These are phyloP conservation scores for Octodon degus DNA, from an alignment of 2,113 vertebrate genomes.

Conservation along the genomic window DNA sequence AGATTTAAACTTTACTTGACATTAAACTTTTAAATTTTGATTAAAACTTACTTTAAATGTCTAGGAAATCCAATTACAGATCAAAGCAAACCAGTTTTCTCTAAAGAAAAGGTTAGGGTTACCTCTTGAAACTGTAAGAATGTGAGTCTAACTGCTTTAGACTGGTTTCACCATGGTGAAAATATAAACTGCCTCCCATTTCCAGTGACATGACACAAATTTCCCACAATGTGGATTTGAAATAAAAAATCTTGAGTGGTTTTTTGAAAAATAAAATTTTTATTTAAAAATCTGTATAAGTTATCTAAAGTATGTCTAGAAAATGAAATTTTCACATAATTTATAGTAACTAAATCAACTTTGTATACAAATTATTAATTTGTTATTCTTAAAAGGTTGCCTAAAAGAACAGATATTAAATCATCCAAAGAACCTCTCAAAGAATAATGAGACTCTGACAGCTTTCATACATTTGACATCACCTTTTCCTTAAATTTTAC, in stretches of 20 bases:
- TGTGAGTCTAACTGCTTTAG: not conserved
- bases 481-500: not conserved
- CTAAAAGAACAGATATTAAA: slow-evolving; percentile 19
- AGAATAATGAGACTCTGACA: not conserved
- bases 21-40: slow-evolving; percentile 39
- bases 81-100: not conserved
- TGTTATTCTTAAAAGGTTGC: not conserved
- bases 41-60: slow-evolving; percentile 22
- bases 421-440: not conserved
- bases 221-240: not conserved
- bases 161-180: not conserved
- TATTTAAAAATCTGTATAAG: not conserved
- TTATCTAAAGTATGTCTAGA: not conserved
- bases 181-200: not conserved
- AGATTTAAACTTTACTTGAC: slow-evolving; percentile 27
- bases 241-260: not conserved
- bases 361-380: slow-evolving; percentile 11
- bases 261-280: not conserved
- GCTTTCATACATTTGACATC: not conserved
- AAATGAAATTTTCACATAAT: slow-evolving; percentile 29
- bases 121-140: not conserved
- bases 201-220: not conserved
- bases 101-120: not conserved
- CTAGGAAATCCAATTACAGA: slow-evolving; percentile 26
- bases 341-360: slow-evolving; percentile 21